Conservation (phyloP, 37 sponge, comb jelly and placozoan genomes). For the Axinella damicornis region DNA sequence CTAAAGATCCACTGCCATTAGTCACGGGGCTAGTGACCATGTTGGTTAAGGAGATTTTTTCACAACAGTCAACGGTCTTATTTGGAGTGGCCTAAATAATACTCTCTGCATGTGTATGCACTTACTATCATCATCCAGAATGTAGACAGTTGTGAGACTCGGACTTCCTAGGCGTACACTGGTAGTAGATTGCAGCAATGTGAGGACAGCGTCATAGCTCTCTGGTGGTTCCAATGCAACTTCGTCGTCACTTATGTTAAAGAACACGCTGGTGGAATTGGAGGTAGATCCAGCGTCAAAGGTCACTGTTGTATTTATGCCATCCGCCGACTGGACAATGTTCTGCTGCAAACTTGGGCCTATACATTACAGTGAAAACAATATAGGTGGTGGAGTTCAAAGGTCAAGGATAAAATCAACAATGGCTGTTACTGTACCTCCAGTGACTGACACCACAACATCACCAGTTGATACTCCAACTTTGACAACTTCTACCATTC, state of each 20-base stretch:
- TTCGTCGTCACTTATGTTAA: constrained; percentile 26
- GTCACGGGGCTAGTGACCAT: too few relatives aligned
- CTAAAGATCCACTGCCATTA: too few relatives aligned
- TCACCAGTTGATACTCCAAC: background rate
- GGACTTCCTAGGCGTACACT: constrained; percentile 5
- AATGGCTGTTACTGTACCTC: background rate
- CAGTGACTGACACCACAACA: background rate
- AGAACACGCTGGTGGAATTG: background rate
- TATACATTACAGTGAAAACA: constrained; percentile 1
- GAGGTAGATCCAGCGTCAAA: background rate
- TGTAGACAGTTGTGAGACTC: background rate
- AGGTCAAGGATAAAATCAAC: background rate
- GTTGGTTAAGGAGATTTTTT: too few relatives aligned
- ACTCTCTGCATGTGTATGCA: too few relatives aligned
- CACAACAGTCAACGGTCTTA: too few relatives aligned
- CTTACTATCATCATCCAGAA: constrained; percentile 49
- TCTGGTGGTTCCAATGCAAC: constrained; percentile 19
- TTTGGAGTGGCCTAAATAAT: too few relatives aligned
- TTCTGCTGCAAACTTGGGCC: constrained; percentile 25
- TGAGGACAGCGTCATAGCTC: background rate
- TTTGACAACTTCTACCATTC: constrained; percentile 1
- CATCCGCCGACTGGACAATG: constrained; percentile 5
- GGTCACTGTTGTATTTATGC: background rate
- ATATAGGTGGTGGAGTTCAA: too few relatives aligned
- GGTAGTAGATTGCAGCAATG: background rate